A percentile compares a stretch with the other conserved stretches of the same genome.
phyloP scores from a whole-genome alignment of 1,140 invertebrate genomes.

The Coboldia fuscipes region DNA sequence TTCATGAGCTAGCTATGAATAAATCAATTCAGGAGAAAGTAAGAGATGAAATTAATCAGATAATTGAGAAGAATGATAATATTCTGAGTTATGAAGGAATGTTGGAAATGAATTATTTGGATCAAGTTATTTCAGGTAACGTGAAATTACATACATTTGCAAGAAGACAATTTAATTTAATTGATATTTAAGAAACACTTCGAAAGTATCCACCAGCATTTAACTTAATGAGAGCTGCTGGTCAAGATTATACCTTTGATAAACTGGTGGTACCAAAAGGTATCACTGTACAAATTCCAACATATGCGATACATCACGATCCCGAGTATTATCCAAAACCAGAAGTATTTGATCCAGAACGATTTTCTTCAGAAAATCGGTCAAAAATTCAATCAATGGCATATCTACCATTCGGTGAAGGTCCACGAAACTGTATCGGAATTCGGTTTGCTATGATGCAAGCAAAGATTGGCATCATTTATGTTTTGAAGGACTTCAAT shows the following conservation, averaged over 20 bases:
- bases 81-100: conserved; percentile 31
- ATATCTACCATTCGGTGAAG: conserved; percentile 48
- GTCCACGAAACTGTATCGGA: conserved; percentile 39
- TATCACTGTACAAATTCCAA: conserved; percentile 24
- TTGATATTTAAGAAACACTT: conserved; percentile 20
- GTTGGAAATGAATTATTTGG: conserved; percentile 29
- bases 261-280: conserved; percentile 19
- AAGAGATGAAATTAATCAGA: conserved; percentile 23
- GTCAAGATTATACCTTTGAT: conserved; percentile 14
- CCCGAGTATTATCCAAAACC: conserved; percentile 30
- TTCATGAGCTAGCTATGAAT: conserved; percentile 25
- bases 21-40: conserved; percentile 23
- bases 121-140: conserved; percentile 26
- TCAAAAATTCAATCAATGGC: conserved; percentile 26
- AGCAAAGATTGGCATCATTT: conserved; percentile 11
- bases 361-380: conserved; percentile 28
- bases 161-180: conserved; percentile 1
- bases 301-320: conserved; percentile 28
- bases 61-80: conserved; percentile 22
- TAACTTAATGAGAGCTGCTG: conserved; percentile 9
- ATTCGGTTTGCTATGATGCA: conserved; percentile 12
- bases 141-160: neutral
- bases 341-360: conserved; percentile 32
- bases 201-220: conserved; percentile 21
- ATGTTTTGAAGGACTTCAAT: too few relatives aligned